These are phyloP conservation scores for Sinopyrophorus schimmeli DNA, from an alignment of 2,888 invertebrate genomes.

Conservation along the genomic window DNA sequence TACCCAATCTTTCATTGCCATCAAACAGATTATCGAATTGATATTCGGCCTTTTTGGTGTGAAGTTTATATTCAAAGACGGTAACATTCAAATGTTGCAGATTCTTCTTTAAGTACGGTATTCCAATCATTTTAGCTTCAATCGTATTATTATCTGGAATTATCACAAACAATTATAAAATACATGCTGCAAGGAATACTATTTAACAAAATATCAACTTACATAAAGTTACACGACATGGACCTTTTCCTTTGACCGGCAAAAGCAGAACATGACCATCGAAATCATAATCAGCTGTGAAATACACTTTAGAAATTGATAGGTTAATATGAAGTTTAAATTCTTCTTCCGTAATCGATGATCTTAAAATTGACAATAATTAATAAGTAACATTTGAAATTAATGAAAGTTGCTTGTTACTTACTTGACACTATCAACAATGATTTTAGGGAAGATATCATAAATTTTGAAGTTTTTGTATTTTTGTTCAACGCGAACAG, in stretches of 20 bases:
- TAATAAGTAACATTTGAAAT: too few relatives aligned
- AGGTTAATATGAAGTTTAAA: too few relatives aligned
- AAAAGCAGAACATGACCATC: constrained; percentile 66
- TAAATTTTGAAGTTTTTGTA: background rate
- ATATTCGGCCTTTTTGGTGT: constrained; percentile 30
- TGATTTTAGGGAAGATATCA: background rate
- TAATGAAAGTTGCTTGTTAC: background rate
- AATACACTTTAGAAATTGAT: too few relatives aligned
- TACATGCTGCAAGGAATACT: too few relatives aligned
- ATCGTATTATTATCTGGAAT: background rate
- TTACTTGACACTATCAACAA: background rate
- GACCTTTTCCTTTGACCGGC: constrained; percentile 67
- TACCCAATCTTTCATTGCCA: constrained; percentile 44
- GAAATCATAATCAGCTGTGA: constrained; percentile 68
- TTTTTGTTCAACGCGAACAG: background rate
- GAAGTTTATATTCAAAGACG: background rate
- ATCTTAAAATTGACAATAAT: background rate
- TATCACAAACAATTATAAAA: background rate
- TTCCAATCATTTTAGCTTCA: background rate
- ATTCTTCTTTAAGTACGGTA: background rate
- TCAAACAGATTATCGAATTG: constrained; percentile 48
- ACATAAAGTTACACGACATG: constrained; percentile 67
- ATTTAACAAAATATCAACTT: too few relatives aligned
- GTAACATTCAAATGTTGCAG: background rate
- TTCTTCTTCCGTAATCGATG: background rate